These are phyloP conservation scores for Monoplex corrugatus DNA, from an alignment of 2,888 invertebrate species.

Conservation along the genomic window DNA sequence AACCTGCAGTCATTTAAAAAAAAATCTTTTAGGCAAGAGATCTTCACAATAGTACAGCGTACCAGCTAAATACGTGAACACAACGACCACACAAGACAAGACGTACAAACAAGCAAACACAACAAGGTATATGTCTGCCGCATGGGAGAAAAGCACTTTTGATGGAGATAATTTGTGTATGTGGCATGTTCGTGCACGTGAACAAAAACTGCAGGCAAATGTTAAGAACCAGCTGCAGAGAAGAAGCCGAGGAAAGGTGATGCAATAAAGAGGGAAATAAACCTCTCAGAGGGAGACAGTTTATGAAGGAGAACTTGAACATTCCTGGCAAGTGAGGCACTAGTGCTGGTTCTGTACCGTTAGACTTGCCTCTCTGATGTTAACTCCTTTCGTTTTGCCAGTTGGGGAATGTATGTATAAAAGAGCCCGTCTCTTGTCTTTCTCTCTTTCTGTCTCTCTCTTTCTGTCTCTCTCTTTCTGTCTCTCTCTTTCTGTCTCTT, in stretches of 20 bases:
- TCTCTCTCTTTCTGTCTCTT: not conserved
- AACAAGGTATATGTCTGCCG: not conserved
- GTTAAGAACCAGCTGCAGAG: not conserved
- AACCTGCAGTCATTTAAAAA: too few species aligned
- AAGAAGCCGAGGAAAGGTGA: not conserved
- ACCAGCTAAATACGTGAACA: too few species aligned
- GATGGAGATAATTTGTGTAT: slow-evolving; percentile 18
- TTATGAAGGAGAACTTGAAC: not conserved
- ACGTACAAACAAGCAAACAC: too few species aligned
- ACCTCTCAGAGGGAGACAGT: not conserved
- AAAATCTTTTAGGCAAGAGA: too few species aligned
- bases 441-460: not conserved
- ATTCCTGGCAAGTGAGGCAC: not conserved
- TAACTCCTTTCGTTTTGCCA: too few species aligned
- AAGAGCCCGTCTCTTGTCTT: not conserved
- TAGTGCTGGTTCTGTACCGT: not conserved
- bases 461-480: not conserved
- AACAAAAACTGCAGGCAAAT: not conserved
- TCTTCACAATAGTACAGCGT: too few species aligned
- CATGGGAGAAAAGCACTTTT: not conserved
- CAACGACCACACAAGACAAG: too few species aligned
- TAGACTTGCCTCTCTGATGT: not conserved
- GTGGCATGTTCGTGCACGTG: not conserved
- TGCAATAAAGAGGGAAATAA: not conserved
- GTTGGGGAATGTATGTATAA: not conserved